A percentile compares a stretch with the other conserved stretches of the same genome.
phyloP scores from a whole-genome alignment of 2,888 invertebrate genomes.

The Callinectes sapidus region DNA sequence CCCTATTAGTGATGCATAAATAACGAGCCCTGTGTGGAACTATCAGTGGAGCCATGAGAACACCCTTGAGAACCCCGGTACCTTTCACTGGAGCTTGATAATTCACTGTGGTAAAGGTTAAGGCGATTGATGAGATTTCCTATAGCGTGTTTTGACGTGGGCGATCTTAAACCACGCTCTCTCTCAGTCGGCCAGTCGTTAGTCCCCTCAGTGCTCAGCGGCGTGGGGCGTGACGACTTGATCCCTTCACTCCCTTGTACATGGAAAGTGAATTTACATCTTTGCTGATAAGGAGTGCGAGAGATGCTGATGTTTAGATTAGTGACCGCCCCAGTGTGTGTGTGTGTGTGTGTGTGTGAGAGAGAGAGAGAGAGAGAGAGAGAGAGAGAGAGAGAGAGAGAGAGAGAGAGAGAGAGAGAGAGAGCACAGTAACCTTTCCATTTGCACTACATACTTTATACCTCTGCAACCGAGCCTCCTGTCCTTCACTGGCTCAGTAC shows the following conservation, averaged over 20 bases:
- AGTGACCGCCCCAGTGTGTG: neutral
- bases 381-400: constrained; percentile 43
- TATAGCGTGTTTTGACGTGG: neutral
- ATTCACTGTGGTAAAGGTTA: neutral
- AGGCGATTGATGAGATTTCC: neutral
- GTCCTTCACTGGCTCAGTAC: neutral
- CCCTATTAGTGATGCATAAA: too few relatives aligned
- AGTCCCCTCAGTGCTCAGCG: neutral
- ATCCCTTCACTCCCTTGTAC: neutral
- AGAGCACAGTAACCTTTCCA: neutral
- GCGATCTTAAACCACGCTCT: neutral
- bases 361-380: constrained; percentile 28
- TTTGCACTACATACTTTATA: neutral
- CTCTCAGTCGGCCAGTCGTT: neutral
- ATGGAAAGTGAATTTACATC: neutral
- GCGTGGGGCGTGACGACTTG: neutral
- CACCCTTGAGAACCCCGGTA: too few relatives aligned
- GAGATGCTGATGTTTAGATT: neutral
- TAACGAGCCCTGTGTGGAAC: too few relatives aligned
- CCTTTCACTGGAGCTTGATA: too few relatives aligned
- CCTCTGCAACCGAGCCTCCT: neutral
- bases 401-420: neutral
- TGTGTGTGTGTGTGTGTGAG: neutral
- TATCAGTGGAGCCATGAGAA: too few relatives aligned
- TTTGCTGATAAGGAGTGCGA: neutral